A percentile compares a stretch with the other conserved stretches of the same genome.
These are phyloP conservation scores for Schrankia costaestrigalis DNA, from an alignment of 2,888 invertebrate genomes.

Conservation along the genomic window DNA sequence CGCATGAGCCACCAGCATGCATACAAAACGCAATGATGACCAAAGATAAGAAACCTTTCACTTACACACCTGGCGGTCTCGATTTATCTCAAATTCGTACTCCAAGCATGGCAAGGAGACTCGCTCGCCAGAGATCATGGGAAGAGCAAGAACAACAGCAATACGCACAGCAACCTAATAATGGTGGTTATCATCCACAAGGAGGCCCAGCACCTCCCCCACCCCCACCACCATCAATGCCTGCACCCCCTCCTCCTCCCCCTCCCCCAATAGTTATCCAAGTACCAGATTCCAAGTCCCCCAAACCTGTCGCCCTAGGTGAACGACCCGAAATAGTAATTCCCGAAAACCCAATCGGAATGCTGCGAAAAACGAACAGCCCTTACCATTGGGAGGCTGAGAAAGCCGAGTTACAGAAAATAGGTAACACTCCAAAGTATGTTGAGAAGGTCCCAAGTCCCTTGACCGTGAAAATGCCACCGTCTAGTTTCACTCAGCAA, in stretches of 20 bases:
- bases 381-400: conserved; percentile 84
- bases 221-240: conserved; percentile 68
- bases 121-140: conserved; percentile 83
- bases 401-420: conserved; percentile 76
- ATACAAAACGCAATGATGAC: conserved; percentile 97
- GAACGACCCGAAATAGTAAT: conserved; percentile 88
- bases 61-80: conserved; percentile 96
- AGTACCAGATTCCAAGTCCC: conserved; percentile 69
- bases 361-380: conserved; percentile 85
- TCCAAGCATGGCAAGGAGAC: conserved; percentile 92
- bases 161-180: conserved; percentile 47
- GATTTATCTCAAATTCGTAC: conserved; percentile 94
- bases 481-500: conserved; percentile 62
- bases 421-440: conserved; percentile 73
- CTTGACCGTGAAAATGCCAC: conserved; percentile 69
- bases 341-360: conserved; percentile 86
- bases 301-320: conserved; percentile 78
- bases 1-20: conserved; percentile 89
- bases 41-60: conserved; percentile 97
- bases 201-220: conserved; percentile 68
- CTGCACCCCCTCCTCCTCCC: conserved; percentile 79
- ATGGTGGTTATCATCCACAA: conserved; percentile 54
- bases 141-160: conserved; percentile 76
- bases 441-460: conserved; percentile 72
- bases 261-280: conserved; percentile 82